A percentile compares a stretch with the other conserved stretches of the same genome.
These are phyloP conservation scores for Drosophila mettleri DNA, from an alignment of 2,888 invertebrate genomes.

Conservation along the genomic window DNA sequence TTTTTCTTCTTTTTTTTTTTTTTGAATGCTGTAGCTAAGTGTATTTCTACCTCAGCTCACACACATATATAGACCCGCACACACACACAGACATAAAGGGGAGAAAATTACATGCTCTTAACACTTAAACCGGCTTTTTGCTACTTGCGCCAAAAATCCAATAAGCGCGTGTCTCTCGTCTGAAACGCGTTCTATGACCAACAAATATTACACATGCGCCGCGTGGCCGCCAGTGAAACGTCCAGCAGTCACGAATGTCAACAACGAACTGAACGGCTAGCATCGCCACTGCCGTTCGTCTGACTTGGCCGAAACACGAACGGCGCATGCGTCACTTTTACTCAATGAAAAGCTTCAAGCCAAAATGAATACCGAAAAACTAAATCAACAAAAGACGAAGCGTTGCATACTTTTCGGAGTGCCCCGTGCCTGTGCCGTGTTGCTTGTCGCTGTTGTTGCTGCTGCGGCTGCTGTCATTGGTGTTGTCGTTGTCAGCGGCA, in stretches of 20 bases:
- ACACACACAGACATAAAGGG: conserved; percentile 6
- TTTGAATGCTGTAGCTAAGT: conserved; percentile 48
- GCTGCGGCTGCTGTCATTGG: conserved; percentile 25
- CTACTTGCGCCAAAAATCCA: conserved; percentile 71
- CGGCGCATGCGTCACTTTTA: conserved; percentile 70
- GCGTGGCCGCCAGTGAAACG: conserved; percentile 39
- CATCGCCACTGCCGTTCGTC: conserved; percentile 13
- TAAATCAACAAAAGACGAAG: neutral
- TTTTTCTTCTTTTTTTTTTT: conserved; percentile 6
- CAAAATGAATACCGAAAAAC: conserved; percentile 59
- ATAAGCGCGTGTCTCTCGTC: conserved; percentile 48
- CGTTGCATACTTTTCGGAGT: conserved; percentile 61
- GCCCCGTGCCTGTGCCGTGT: conserved; percentile 31
- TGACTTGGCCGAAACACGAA: conserved; percentile 3
- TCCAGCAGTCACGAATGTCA: conserved; percentile 66
- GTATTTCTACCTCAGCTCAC: conserved; percentile 30
- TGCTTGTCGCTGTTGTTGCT: conserved; percentile 10
- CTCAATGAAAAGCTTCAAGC: conserved; percentile 77
- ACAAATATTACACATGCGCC: conserved; percentile 53
- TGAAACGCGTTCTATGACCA: conserved; percentile 11
- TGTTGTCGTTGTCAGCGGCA: conserved; percentile 67
- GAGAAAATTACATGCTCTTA: conserved; percentile 29
- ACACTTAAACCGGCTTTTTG: conserved; percentile 73
- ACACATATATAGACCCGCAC: conserved; percentile 13
- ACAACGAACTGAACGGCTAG: conserved; percentile 64